Conservation (phyloP, 2,797 vertebrate genomes). For the Hypotaenidia philippensis region DNA sequence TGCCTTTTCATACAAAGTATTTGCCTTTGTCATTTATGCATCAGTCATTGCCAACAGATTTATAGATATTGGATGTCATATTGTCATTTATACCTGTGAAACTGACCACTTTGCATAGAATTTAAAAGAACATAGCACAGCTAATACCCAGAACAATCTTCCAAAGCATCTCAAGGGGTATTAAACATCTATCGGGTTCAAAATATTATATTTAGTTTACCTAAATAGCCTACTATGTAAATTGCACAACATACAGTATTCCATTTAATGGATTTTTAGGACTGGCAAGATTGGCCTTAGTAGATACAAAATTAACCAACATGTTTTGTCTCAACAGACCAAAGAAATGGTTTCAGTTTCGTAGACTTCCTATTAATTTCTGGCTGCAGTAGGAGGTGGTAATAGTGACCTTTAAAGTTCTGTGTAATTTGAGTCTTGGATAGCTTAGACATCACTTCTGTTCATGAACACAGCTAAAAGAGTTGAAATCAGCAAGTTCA, state of each 20-base stretch:
- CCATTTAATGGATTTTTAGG: not conserved
- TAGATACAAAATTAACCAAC: not conserved
- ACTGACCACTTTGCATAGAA: not conserved
- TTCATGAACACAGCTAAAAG: not conserved
- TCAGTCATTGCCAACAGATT: not conserved
- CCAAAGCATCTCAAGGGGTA: not conserved
- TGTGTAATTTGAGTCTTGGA: not conserved
- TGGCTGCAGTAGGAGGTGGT: not conserved
- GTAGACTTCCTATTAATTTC: not conserved
- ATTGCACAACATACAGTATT: not conserved
- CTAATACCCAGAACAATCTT: not conserved
- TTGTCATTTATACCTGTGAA: not conserved
- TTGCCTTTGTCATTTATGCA: not conserved
- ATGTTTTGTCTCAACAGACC: not conserved
- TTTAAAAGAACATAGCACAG: not conserved
- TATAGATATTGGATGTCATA: not conserved
- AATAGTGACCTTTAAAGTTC: not conserved
- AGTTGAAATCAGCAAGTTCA: not conserved
- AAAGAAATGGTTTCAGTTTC: not conserved
- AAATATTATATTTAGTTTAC: not conserved
- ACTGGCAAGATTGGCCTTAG: not conserved
- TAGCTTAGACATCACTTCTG: not conserved
- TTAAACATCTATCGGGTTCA: not conserved
- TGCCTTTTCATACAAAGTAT: not conserved
- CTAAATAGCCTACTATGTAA: not conserved